Percentiles rank a stretch among this genome's conserved stretches.
These are phyloP conservation scores for Labroides dimidiatus DNA, from an alignment of 2,797 vertebrate species.

Conservation along the genomic window DNA sequence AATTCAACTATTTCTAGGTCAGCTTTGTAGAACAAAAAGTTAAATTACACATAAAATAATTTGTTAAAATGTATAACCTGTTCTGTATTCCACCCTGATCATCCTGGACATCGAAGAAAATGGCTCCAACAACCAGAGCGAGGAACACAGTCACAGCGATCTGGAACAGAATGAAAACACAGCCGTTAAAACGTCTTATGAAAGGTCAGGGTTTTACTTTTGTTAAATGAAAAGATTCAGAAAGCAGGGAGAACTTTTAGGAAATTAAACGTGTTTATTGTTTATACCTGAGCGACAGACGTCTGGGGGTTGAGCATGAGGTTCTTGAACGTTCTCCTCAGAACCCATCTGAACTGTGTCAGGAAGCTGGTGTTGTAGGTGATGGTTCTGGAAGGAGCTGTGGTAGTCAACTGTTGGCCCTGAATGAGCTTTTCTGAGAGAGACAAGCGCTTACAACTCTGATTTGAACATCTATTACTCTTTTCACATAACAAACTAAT, in stretches of 20 bases:
- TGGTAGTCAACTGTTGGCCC: constrained; percentile 48
- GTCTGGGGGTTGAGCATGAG: constrained; percentile 93
- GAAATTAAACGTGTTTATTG: neutral
- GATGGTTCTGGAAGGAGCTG: constrained; percentile 73
- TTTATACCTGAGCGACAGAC: constrained; percentile 90
- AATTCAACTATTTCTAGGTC: too few relatives aligned
- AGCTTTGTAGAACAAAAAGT: too few relatives aligned
- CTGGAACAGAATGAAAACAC: constrained; percentile 45
- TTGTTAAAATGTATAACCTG: too few relatives aligned
- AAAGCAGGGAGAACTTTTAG: too few relatives aligned
- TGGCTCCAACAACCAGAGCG: constrained; percentile 80
- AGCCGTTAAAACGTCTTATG: neutral
- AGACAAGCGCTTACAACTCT: neutral
- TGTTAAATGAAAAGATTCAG: too few relatives aligned
- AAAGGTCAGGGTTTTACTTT: too few relatives aligned
- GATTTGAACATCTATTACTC: neutral
- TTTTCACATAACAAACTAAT: too few relatives aligned
- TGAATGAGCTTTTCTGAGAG: constrained; percentile 72
- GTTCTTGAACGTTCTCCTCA: constrained; percentile 90
- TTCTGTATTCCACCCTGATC: constrained; percentile 80
- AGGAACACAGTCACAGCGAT: constrained; percentile 73
- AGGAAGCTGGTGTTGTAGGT: constrained; percentile 89
- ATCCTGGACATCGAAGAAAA: constrained; percentile 75
- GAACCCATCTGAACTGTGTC: constrained; percentile 94
- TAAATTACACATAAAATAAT: too few relatives aligned